These are phyloP conservation scores for Probosciger aterrimus DNA, from an alignment of 2,113 vertebrate genomes.

Conservation along the genomic window DNA sequence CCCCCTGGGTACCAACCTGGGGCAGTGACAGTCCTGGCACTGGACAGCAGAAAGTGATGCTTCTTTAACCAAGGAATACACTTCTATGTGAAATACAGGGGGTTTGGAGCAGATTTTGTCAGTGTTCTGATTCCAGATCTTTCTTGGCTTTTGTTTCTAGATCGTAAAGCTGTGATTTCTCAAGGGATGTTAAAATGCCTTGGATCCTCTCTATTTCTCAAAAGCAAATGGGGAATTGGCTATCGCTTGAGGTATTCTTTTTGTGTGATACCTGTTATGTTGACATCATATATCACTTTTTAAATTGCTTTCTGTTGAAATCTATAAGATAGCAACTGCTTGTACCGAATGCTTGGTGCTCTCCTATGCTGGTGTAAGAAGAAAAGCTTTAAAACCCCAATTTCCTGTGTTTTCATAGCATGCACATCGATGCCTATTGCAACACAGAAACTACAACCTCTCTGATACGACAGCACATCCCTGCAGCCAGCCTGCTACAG, in stretches of 20 bases:
- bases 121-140: fast-evolving
- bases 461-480: slow-evolving; percentile 83
- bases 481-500: slow-evolving; percentile 82
- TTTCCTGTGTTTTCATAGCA: slow-evolving; percentile 68
- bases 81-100: fast-evolving
- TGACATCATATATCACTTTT: fast-evolving
- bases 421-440: slow-evolving; percentile 84
- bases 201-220: slow-evolving; percentile 95
- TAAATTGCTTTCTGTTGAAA: background rate
- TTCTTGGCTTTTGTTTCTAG: slow-evolving; percentile 61
- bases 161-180: slow-evolving; percentile 96
- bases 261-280: background rate
- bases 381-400: fast-evolving
- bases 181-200: slow-evolving; percentile 93
- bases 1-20: background rate
- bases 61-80: fast-evolving
- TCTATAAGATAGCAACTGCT: fast-evolving
- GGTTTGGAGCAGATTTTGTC: fast-evolving
- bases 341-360: background rate
- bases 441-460: slow-evolving; percentile 78
- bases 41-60: background rate
- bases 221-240: slow-evolving; percentile 95
- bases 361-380: background rate
- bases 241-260: slow-evolving; percentile 87
- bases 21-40: fast-evolving